phyloP scores from a whole-genome alignment of 2,888 invertebrate species.

The Thymelicus lineola region DNA sequence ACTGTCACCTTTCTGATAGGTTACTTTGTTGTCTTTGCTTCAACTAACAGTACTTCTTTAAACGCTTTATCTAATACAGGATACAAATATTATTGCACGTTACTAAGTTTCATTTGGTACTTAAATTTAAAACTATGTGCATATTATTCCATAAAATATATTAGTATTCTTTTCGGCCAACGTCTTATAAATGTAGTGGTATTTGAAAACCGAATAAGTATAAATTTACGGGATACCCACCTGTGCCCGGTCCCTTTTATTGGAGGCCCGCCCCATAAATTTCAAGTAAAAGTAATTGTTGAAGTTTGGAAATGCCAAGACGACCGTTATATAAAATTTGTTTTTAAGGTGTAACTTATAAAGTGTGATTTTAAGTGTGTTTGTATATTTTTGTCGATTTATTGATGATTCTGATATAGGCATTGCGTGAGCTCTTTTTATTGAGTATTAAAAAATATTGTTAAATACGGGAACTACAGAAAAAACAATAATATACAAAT shows the following conservation, averaged over 20 bases:
- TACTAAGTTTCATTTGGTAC: no score
- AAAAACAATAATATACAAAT: no score
- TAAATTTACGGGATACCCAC: conserved; percentile 66
- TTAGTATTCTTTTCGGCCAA: background rate
- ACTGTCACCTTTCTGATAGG: no score
- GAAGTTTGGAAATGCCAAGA: conserved; percentile 74
- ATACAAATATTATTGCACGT: no score
- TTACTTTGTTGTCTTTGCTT: no score
- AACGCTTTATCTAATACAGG: no score
- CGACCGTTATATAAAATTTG: conserved; percentile 74
- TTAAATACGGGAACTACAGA: no score
- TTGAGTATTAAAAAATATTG: no score
- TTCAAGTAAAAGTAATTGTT: conserved; percentile 81
- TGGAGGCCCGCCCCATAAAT: conserved; percentile 77
- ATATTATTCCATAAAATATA: background rate
- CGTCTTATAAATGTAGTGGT: conserved; percentile 4
- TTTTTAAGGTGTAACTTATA: conserved; percentile 35
- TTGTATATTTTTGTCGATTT: background rate
- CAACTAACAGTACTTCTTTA: no score
- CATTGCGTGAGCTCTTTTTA: no score
- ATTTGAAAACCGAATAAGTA: conserved; percentile 30
- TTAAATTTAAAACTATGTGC: no score
- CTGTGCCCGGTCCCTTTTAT: conserved; percentile 75
- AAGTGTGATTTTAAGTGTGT: background rate
- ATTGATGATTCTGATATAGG: no score